Conservation (phyloP, 2,797 vertebrate species). For the Pogoniulus pusillus region DNA sequence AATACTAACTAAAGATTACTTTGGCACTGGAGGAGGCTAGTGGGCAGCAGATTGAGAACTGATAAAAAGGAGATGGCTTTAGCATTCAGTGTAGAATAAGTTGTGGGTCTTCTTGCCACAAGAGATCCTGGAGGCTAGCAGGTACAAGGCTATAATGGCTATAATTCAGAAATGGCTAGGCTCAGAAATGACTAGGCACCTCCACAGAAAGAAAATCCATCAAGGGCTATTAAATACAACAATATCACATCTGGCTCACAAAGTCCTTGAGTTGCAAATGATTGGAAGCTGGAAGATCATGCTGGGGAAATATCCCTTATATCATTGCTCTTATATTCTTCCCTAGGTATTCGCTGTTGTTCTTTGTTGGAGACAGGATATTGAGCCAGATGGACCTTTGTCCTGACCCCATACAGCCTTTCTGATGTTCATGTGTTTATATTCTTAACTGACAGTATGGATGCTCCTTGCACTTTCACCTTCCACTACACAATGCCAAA, state of each 20-base stretch:
- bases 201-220: slow-evolving; percentile 27
- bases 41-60: neutral
- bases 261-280: slow-evolving; percentile 62
- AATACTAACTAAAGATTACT: neutral
- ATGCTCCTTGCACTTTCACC: slow-evolving; percentile 65
- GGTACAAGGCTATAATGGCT: neutral
- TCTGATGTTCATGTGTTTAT: slow-evolving; percentile 56
- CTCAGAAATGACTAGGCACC: slow-evolving; percentile 23
- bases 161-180: slow-evolving; percentile 35
- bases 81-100: neutral
- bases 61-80: neutral
- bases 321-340: slow-evolving; percentile 43
- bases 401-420: slow-evolving; percentile 44
- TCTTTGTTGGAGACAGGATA: slow-evolving; percentile 62
- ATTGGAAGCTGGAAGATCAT: slow-evolving; percentile 37
- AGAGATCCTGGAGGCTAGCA: neutral
- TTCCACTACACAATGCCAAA: neutral
- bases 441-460: slow-evolving; percentile 57
- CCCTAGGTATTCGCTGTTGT: slow-evolving; percentile 49
- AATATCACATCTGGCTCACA: slow-evolving; percentile 33
- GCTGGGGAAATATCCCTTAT: slow-evolving; percentile 43
- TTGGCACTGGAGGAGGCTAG: neutral
- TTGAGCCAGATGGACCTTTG: slow-evolving; percentile 63
- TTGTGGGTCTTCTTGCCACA: neutral
- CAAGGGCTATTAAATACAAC: slow-evolving; percentile 37